phyloP scores from a whole-genome alignment of 2,888 invertebrate species.

The Papilio gigon region DNA sequence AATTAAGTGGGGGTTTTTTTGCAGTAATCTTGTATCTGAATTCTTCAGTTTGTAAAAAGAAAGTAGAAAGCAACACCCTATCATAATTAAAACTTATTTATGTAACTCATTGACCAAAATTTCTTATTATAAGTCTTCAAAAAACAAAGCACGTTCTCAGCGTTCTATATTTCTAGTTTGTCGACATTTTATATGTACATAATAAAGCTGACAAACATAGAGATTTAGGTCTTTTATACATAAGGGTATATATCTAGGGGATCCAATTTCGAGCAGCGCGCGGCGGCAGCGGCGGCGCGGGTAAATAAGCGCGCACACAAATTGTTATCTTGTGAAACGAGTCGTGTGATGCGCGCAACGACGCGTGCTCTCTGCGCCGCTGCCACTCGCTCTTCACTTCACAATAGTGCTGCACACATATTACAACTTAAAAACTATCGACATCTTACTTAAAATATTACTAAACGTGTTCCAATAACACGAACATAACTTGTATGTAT shows the following conservation, averaged over 20 bases:
- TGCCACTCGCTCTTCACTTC: conserved; percentile 73
- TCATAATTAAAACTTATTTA: not conserved
- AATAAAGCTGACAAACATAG: conserved; percentile 9
- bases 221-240: conserved; percentile 43
- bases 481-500: not conserved
- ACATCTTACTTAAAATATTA: conserved; percentile 34
- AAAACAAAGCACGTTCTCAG: not conserved
- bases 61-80: not conserved
- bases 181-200: not conserved
- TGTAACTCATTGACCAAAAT: not conserved
- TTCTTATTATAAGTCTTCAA: too few relatives aligned
- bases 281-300: conserved; percentile 51
- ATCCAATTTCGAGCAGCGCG: conserved; percentile 75
- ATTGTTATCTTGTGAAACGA: conserved; percentile 83
- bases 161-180: not conserved
- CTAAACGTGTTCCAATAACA: too few relatives aligned
- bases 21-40: conserved; percentile 24
- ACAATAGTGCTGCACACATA: conserved; percentile 60
- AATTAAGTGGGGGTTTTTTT: conserved; percentile 54
- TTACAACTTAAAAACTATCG: conserved; percentile 31
- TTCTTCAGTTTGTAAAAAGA: not conserved
- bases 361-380: conserved; percentile 73
- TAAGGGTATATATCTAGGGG: conserved; percentile 50
- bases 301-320: conserved; percentile 80
- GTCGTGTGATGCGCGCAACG: conserved; percentile 80